Base-by-base conservation (phyloP, 2,888 invertebrate genomes). In the Macaria liturata region DNA sequence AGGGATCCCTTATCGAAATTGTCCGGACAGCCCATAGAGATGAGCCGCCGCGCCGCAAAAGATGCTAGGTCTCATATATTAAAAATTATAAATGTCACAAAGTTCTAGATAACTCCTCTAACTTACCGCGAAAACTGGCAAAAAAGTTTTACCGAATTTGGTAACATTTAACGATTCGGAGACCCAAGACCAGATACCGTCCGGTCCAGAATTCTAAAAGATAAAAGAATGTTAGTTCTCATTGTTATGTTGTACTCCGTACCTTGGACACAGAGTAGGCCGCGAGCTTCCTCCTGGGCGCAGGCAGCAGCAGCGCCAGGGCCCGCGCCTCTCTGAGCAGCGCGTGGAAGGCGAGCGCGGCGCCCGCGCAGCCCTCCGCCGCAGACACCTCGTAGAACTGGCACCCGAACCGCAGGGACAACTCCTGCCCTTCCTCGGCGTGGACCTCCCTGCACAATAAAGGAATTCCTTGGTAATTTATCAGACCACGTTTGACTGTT, bases 351-450 rank as follows among this genome's bases (percentile, higher is more conserved):
- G 96, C 96, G 54, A 96, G 90, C 40, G 96, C 95, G 0, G 96
- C 96, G 61, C 96, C 96, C 0, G 96, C 96, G 71, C 95, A 95
- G 72, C 95, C 96, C 83, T 96, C 96, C 40, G 97, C 96, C n/a
- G 96, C 96, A 58, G 96, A 96, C 61, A 96, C 96, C 86, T 97
- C 97, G 87, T 96, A 96, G 86, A 96, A 97, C 83, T 96, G 96
- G 74, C 96, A 96, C 47, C 96, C 95, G 81, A 94, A 95, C 66
- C 95, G 94, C 68, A 96, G 86, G 32, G 95, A 95, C 65, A 96
- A 81, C 83, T 96, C 96, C 74, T 96, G 96, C 59, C 96, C 96
- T 79, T 95, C 96, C 81, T 96, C 95, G 66, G 96, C 96, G 72
- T 95, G 95, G 79, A 96, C 95, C 93, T 95, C 94, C 85, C 95